These are phyloP conservation scores for Syritta pipiens DNA, from an alignment of 2,888 invertebrate genomes.

Conservation along the genomic window DNA sequence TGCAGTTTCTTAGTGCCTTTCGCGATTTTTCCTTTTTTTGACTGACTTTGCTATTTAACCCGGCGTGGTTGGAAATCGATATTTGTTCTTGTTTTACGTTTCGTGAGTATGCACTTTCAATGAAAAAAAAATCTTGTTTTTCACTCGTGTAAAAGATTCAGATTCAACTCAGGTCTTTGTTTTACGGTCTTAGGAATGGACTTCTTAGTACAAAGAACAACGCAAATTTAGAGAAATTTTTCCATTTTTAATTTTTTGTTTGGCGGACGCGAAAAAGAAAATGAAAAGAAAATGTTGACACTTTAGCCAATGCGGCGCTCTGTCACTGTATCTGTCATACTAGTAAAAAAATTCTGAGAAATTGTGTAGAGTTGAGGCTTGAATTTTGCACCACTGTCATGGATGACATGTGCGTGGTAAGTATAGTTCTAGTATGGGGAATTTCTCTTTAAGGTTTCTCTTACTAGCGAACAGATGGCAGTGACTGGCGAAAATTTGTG, in stretches of 20 bases:
- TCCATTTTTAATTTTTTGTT: slow-evolving; percentile 25
- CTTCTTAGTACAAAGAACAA: no score
- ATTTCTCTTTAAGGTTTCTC: no score
- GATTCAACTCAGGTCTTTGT: no score
- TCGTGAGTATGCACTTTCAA: slow-evolving; percentile 40
- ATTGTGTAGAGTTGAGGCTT: neutral
- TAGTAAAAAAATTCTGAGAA: neutral
- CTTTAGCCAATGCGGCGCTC: slow-evolving; percentile 62
- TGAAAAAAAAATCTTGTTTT: no score
- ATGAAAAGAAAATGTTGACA: slow-evolving; percentile 54
- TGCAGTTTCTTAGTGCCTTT: slow-evolving; percentile 5
- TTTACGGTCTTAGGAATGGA: no score
- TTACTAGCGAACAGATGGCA: no score
- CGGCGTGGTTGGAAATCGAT: slow-evolving; percentile 58
- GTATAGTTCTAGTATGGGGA: neutral
- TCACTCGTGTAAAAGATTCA: no score
- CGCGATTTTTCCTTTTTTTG: slow-evolving; percentile 45
- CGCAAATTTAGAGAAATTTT: neutral
- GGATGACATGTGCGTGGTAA: slow-evolving; percentile 21
- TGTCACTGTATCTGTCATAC: slow-evolving; percentile 51
- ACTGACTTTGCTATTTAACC: no score
- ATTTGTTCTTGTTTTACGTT: slow-evolving; percentile 37
- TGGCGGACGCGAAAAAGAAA: slow-evolving; percentile 48
- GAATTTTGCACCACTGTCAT: neutral
- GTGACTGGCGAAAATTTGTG: neutral